A percentile compares a stretch with the other conserved stretches of the same genome.
Evolutionary conservation across 2,797 vertebrate genomes (phyloP).

Genomic region (Pristis pectinata): DNA sequence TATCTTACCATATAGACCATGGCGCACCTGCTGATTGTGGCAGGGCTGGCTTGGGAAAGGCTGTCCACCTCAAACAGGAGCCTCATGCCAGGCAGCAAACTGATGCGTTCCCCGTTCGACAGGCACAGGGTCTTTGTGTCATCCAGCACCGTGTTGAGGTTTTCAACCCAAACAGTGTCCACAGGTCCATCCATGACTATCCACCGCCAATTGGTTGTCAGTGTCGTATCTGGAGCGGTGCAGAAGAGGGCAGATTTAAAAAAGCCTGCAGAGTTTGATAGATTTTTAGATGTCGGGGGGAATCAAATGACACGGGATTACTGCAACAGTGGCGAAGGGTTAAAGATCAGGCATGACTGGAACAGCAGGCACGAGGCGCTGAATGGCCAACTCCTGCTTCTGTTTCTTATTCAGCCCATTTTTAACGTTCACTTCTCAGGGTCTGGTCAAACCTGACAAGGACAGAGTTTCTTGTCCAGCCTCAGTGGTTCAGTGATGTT

Average conservation of each 20-base stretch:
- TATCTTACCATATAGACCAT: conserved; percentile 54
- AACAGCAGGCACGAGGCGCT: no score
- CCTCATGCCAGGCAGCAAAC: conserved; percentile 48
- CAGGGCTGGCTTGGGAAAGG: conserved; percentile 50
- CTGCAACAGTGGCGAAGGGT: no score
- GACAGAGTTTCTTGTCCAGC: no score
- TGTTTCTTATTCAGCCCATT: no score
- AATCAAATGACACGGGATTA: no score
- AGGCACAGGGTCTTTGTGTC: conserved; percentile 53
- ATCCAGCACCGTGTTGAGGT: conserved; percentile 54
- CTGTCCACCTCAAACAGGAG: conserved; percentile 54
- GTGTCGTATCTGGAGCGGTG: not conserved
- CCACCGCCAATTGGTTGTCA: conserved; percentile 51
- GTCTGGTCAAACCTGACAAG: no score
- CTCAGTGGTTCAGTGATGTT: no score
- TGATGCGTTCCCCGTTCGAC: conserved; percentile 55
- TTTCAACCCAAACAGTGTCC: conserved; percentile 56
- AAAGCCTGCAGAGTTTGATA: not conserved
- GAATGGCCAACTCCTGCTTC: no score
- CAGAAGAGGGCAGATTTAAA: not conserved
- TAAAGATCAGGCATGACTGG: no score
- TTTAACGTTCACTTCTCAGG: no score
- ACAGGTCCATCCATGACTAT: conserved; percentile 58
- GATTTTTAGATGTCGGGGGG: no score
- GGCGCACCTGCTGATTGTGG: conserved; percentile 50